These are phyloP conservation scores for Drosophila erecta DNA, from an alignment of 1,140 invertebrate genomes.

Conservation along the genomic window DNA sequence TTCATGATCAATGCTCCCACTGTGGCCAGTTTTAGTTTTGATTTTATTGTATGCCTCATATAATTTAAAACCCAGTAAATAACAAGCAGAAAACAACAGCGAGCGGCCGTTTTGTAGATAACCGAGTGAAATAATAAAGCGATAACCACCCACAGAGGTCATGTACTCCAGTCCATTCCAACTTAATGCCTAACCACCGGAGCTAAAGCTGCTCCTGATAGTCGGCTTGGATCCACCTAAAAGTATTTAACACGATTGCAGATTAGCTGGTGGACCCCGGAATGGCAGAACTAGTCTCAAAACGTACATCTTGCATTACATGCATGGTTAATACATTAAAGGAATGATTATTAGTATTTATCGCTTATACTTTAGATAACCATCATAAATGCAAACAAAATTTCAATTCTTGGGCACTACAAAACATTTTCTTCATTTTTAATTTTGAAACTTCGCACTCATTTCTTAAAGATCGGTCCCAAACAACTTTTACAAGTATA, in stretches of 20 bases:
- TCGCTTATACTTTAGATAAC: too few species aligned
- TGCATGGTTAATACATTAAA: too few species aligned
- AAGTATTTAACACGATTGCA: too few species aligned
- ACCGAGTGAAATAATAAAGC: conserved; percentile 47
- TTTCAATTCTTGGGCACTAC: conserved; percentile 60
- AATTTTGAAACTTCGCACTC: conserved; percentile 44
- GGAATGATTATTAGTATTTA: too few species aligned
- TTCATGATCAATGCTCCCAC: conserved; percentile 11
- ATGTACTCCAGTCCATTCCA: conserved; percentile 43
- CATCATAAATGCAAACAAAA: neutral
- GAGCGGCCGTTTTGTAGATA: conserved; percentile 51
- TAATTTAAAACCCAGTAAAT: neutral
- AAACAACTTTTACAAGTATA: conserved; percentile 41
- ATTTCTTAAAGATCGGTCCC: conserved; percentile 50
- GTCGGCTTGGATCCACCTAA: too few species aligned
- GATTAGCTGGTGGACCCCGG: too few species aligned
- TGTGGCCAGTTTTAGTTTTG: conserved; percentile 39
- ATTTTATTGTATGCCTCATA: neutral
- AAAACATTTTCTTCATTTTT: conserved; percentile 67
- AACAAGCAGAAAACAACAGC: conserved; percentile 38
- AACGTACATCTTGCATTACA: too few species aligned
- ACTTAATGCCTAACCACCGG: conserved; percentile 5
- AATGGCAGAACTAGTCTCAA: too few species aligned
- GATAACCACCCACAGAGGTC: conserved; percentile 48
- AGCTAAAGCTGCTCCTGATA: neutral